Percentiles rank a stretch among this genome's conserved stretches.
Evolutionary conservation across 2,797 vertebrate genomes (phyloP).

Genomic region (Parauchenoglanis punctatus): DNA sequence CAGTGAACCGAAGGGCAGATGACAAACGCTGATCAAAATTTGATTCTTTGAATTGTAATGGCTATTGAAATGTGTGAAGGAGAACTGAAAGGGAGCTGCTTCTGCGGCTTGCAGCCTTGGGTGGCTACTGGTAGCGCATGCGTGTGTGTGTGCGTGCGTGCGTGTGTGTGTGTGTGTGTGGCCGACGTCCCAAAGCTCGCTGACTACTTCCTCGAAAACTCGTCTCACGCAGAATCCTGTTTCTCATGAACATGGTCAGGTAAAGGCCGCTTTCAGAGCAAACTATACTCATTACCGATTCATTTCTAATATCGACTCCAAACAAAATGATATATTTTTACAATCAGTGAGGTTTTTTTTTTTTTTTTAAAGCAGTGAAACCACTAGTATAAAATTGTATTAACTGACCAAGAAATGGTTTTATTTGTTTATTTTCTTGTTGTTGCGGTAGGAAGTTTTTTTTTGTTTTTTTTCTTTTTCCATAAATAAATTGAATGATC

Average conservation of each 20-base stretch:
- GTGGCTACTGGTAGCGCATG: constrained; percentile 86
- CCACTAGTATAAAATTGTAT: neutral
- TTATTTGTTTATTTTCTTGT: neutral
- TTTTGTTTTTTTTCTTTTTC: neutral
- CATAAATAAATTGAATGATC: neutral
- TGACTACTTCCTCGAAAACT: neutral
- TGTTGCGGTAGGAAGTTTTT: neutral
- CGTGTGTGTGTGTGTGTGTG: constrained; percentile 68
- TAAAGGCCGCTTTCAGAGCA: constrained; percentile 21
- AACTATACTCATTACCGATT: neutral
- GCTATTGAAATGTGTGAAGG: constrained; percentile 99
- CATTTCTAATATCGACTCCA: neutral
- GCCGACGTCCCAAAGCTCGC: constrained; percentile 34
- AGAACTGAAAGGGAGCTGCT: constrained; percentile 88
- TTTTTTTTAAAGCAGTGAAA: neutral
- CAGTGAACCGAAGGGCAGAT: constrained; percentile 90
- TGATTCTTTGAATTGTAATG: constrained; percentile 99
- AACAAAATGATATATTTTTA: neutral
- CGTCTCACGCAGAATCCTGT: constrained; percentile 60
- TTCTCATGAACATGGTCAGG: constrained; percentile 63
- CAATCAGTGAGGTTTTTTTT: neutral
- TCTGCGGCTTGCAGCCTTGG: constrained; percentile 87
- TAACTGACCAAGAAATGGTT: neutral
- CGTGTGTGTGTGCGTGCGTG: constrained; percentile 80
- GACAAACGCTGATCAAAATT: constrained; percentile 97